Conservation (phyloP, 2,888 invertebrate species). For the Machimus atricapillus region DNA sequence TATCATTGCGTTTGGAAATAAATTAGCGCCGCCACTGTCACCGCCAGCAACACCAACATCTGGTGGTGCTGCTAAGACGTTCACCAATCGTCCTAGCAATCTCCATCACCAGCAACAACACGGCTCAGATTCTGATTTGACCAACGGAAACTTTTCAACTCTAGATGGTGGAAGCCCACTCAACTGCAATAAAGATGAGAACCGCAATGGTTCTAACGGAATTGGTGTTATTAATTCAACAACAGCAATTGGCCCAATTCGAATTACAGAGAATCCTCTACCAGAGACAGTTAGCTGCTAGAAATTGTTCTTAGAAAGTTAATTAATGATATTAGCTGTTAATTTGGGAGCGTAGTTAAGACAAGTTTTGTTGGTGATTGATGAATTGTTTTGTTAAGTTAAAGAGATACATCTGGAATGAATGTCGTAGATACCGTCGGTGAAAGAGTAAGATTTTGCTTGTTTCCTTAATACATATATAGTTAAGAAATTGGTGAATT, state of each 20-base stretch:
- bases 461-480: neutral
- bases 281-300: conserved; percentile 62
- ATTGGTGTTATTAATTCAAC: conserved; percentile 51
- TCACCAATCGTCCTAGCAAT: neutral
- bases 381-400: conserved; percentile 1
- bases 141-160: conserved; percentile 38
- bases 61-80: neutral
- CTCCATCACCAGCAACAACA: neutral
- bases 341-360: neutral
- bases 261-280: conserved; percentile 63
- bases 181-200: conserved; percentile 48
- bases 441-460: neutral
- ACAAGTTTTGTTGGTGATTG: neutral
- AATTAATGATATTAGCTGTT: neutral
- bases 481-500: neutral
- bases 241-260: conserved; percentile 57
- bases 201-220: conserved; percentile 44
- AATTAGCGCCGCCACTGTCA: conserved; percentile 43
- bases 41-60: conserved; percentile 41
- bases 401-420: neutral
- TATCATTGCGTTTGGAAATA: conserved; percentile 45
- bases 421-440: neutral
- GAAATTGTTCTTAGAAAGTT: conserved; percentile 31
- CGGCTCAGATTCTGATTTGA: neutral
- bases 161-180: neutral